Conservation (phyloP, 2,113 vertebrate species). For the Pionites leucogaster region DNA sequence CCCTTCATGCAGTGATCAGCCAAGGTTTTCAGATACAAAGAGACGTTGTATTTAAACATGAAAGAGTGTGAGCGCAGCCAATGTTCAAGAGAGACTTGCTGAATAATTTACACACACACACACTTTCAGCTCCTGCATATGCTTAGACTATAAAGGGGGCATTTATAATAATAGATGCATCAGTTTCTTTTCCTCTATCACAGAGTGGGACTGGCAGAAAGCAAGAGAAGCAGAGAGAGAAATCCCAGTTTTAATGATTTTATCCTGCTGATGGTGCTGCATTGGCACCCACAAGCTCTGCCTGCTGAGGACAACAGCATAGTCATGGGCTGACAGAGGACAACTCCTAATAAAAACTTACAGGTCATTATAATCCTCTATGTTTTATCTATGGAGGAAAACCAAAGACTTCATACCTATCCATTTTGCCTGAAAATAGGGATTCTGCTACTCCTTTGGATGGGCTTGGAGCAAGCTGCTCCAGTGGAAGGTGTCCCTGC, state of each 20-base stretch:
- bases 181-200: background rate
- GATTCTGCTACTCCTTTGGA: background rate
- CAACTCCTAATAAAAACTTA: background rate
- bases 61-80: background rate
- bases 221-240: background rate
- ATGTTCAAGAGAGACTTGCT: constrained; percentile 1
- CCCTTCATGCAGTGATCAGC: background rate
- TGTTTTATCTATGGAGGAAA: background rate
- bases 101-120: constrained; percentile 36
- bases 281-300: background rate
- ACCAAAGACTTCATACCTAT: background rate
- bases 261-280: background rate
- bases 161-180: background rate
- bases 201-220: background rate
- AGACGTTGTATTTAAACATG: background rate
- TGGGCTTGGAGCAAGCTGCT: background rate
- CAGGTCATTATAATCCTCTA: background rate
- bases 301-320: background rate
- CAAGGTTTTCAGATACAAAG: constrained; percentile 6
- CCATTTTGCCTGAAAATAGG: background rate
- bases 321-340: background rate
- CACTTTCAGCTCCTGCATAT: background rate
- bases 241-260: background rate
- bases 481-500: background rate
- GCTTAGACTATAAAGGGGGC: constrained; percentile 26